Evolutionary conservation across 2,113 vertebrate genomes (phyloP).

Genomic region (Tricholaema leucomelas): DNA sequence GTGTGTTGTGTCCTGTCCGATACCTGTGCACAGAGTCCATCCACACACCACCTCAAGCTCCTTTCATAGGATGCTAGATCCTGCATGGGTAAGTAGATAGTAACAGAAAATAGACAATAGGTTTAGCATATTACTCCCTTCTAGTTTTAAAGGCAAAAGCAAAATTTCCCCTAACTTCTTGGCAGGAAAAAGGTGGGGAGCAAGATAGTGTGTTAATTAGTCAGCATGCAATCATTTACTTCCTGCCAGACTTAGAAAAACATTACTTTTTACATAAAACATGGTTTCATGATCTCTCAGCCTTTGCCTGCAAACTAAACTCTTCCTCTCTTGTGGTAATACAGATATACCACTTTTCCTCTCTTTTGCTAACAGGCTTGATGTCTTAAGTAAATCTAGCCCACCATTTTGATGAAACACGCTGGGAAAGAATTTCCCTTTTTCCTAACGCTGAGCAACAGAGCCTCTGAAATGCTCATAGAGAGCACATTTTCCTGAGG

Average conservation of each 20-base stretch:
- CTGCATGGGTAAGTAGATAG: not conserved
- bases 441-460: not conserved
- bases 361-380: not conserved
- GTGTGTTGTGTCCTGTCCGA: not conserved
- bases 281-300: not conserved
- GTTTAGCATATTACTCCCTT: not conserved
- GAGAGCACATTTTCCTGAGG: slow-evolving; percentile 23
- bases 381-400: not conserved
- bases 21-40: not conserved
- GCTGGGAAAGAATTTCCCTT: not conserved
- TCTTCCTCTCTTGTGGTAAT: not conserved
- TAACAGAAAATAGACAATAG: not conserved
- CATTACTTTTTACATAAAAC: not conserved
- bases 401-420: not conserved
- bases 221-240: not conserved
- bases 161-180: not conserved
- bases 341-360: not conserved
- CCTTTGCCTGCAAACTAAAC: not conserved
- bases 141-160: not conserved
- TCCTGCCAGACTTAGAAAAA: not conserved
- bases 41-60: not conserved
- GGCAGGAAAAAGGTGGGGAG: not conserved
- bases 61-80: not conserved
- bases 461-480: slow-evolving; percentile 6
- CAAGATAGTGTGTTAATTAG: not conserved